Percentiles rank a stretch among this genome's conserved stretches.
Conservation (phyloP, 2,113 vertebrate genomes). For the Aplodontia rufa region DNA sequence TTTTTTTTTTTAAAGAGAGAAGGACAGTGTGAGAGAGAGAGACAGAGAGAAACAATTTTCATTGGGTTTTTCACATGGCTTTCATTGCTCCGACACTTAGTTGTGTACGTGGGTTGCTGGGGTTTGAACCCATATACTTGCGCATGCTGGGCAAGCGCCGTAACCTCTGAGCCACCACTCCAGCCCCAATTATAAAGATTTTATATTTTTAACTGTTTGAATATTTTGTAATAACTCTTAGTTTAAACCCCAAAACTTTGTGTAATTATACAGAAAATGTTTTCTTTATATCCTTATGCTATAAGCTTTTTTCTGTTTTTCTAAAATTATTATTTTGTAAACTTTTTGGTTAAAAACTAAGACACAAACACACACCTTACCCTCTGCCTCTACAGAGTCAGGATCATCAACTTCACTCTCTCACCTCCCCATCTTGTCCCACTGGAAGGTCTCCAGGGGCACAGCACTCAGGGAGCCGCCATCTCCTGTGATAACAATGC, state of each 20-base stretch:
- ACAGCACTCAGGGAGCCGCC: not conserved
- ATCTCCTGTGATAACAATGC: not conserved
- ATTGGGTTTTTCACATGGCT: too few species aligned
- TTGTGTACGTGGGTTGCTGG: too few species aligned
- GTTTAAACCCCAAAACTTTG: not conserved
- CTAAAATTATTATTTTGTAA: not conserved
- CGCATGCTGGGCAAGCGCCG: too few species aligned
- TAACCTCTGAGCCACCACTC: too few species aligned
- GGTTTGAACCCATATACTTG: too few species aligned
- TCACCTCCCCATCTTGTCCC: not conserved
- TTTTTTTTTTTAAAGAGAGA: too few species aligned
- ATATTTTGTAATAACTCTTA: not conserved
- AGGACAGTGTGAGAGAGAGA: too few species aligned
- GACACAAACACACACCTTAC: not conserved
- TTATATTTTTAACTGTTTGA: not conserved
- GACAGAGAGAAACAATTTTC: too few species aligned
- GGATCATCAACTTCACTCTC: not conserved
- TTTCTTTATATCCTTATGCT: not conserved
- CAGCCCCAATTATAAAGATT: too few species aligned
- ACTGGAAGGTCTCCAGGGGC: not conserved
- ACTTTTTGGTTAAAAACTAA: not conserved
- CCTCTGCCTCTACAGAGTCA: too few species aligned
- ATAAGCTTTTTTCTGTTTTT: not conserved
- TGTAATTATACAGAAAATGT: not conserved
- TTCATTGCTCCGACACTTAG: too few species aligned